phyloP scores from a whole-genome alignment of 2,797 vertebrate species.

The Pangasius macronema region DNA sequence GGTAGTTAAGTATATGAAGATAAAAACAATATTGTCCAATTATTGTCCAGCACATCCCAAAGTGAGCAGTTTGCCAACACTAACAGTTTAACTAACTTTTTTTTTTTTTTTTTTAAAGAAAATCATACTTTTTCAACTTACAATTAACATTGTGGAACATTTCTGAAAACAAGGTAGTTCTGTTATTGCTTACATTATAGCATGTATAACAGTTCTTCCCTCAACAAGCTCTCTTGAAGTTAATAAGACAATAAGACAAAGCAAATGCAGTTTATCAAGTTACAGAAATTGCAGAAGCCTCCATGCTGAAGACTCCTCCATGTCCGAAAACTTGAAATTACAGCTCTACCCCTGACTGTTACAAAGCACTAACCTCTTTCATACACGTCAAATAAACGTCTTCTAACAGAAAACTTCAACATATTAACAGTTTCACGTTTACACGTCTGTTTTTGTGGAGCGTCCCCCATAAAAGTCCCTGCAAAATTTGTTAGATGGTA shows the following conservation, averaged over 20 bases:
- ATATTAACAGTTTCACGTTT: background rate
- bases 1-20: background rate
- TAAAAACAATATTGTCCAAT: background rate
- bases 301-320: background rate
- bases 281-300: background rate
- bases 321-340: background rate
- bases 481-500: background rate
- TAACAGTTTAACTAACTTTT: background rate
- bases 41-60: background rate
- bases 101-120: background rate
- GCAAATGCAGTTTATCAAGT: background rate
- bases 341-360: background rate
- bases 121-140: background rate
- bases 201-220: background rate
- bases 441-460: background rate
- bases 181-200: background rate
- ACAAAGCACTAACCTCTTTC: background rate
- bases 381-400: background rate
- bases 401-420: background rate
- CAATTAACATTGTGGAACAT: background rate
- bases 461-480: background rate
- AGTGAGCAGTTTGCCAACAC: background rate
- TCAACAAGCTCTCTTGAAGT: background rate
- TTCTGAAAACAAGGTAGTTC: background rate
- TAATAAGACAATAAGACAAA: background rate